phyloP scores from a whole-genome alignment of 2,797 vertebrate species.

The Synanceia verrucosa region DNA sequence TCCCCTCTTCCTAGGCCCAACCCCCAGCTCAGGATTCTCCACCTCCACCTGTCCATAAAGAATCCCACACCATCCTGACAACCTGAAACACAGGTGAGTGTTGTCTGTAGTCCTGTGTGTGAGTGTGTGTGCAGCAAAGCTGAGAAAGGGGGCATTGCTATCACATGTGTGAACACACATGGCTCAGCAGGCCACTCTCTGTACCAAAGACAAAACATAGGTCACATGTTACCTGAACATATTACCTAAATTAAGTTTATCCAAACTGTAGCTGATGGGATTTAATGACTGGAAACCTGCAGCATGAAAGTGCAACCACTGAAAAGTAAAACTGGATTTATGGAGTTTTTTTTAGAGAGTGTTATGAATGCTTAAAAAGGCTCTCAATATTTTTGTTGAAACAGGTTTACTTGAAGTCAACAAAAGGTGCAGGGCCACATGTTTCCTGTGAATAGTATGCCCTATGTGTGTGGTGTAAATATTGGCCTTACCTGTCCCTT shows the following conservation, averaged over 20 bases:
- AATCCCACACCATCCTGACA: constrained; percentile 45
- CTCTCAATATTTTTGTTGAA: constrained; percentile 53
- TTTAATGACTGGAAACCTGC: constrained; percentile 51
- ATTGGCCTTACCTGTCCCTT: constrained; percentile 91
- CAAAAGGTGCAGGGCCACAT: constrained; percentile 52
- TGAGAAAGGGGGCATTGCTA: constrained; percentile 33
- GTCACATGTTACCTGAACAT: constrained; percentile 71
- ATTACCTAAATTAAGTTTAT: constrained; percentile 59
- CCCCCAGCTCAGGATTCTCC: constrained; percentile 57
- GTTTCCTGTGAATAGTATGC: constrained; percentile 40
- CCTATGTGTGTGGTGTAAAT: constrained; percentile 64
- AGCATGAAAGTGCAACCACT: constrained; percentile 37
- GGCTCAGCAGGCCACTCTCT: constrained; percentile 55
- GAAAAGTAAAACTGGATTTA: constrained; percentile 48
- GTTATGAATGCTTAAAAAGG: constrained; percentile 33
- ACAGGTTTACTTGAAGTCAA: constrained; percentile 53
- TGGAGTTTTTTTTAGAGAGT: constrained; percentile 45
- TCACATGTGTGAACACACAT: constrained; percentile 60
- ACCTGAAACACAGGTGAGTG: constrained; percentile 58
- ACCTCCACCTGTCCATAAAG: constrained; percentile 65
- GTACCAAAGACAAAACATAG: constrained; percentile 65
- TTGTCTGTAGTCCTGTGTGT: constrained; percentile 44
- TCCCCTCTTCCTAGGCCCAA: constrained; percentile 55
- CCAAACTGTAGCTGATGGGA: constrained; percentile 44
- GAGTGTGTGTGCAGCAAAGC: constrained; percentile 46